These are phyloP conservation scores for Takifugu bimaculatus DNA, from an alignment of 2,113 vertebrate species.

Conservation along the genomic window DNA sequence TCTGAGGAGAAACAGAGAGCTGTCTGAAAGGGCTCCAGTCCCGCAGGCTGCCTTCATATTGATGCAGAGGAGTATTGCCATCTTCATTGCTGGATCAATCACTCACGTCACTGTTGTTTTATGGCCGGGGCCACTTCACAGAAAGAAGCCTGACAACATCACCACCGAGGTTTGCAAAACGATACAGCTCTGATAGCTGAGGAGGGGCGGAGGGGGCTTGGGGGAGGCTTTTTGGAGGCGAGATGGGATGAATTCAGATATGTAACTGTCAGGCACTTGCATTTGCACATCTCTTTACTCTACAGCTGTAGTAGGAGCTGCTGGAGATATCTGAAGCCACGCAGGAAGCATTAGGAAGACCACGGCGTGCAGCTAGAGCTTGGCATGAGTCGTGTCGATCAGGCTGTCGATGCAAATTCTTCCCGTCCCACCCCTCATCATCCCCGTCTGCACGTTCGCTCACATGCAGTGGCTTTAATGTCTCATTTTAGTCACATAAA, in stretches of 20 bases:
- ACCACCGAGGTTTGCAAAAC: conserved; percentile 73
- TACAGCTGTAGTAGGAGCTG: conserved; percentile 35
- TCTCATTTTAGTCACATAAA: too few relatives aligned
- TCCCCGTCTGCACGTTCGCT: neutral
- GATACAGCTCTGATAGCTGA: conserved; percentile 72
- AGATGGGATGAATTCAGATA: conserved; percentile 62
- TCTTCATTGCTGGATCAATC: conserved; percentile 77
- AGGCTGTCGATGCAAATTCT: conserved; percentile 11
- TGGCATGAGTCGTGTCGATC: conserved; percentile 23
- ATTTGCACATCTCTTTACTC: conserved; percentile 29
- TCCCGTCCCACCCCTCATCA: neutral
- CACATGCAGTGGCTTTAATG: too few relatives aligned
- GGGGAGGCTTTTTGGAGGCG: conserved; percentile 39
- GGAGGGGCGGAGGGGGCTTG: conserved; percentile 42
- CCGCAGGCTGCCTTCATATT: conserved; percentile 75
- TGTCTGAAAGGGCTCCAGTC: conserved; percentile 75
- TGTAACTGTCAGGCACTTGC: conserved; percentile 52
- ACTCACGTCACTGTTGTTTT: conserved; percentile 76
- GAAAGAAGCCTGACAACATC: conserved; percentile 71
- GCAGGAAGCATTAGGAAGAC: conserved; percentile 62
- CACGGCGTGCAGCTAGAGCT: conserved; percentile 37
- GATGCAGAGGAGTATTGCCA: conserved; percentile 77
- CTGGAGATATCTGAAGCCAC: conserved; percentile 40
- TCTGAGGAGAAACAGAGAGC: conserved; percentile 76
- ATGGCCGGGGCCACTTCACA: conserved; percentile 72